Evolutionary conservation across 92 coral and sea anemone species (phyloP).

Genomic region (Phymanthus crucifer): DNA sequence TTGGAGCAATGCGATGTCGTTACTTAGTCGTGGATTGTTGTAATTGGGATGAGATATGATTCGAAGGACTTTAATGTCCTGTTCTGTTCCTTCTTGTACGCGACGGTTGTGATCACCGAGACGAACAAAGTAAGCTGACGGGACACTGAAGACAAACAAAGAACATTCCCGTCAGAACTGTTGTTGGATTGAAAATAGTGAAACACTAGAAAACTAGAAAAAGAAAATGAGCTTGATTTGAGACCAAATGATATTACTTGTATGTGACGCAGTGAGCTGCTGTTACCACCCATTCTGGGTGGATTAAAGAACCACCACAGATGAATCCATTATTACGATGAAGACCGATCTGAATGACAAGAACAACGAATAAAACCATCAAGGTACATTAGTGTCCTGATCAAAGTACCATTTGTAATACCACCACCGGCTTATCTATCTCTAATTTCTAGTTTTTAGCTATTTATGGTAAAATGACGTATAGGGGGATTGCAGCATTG

Average conservation of each 20-base stretch:
- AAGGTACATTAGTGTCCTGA: too few relatives aligned
- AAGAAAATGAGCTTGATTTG: too few relatives aligned
- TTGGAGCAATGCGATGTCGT: slow-evolving; percentile 67
- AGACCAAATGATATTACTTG: slow-evolving; percentile 1
- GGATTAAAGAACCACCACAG: slow-evolving; percentile 74
- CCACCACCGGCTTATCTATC: too few relatives aligned
- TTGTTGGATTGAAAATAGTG: neutral
- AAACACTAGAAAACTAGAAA: too few relatives aligned
- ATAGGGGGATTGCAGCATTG: too few relatives aligned
- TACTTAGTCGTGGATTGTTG: slow-evolving; percentile 50
- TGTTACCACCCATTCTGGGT: slow-evolving; percentile 63
- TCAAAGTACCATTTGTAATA: too few relatives aligned
- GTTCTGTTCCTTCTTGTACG: slow-evolving; percentile 62
- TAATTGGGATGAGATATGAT: slow-evolving; percentile 52
- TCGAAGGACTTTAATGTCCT: slow-evolving; percentile 48
- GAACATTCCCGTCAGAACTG: neutral
- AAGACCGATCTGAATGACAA: slow-evolving; percentile 57
- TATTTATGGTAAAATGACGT: too few relatives aligned
- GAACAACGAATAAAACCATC: too few relatives aligned
- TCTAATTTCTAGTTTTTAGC: too few relatives aligned
- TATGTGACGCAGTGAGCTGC: slow-evolving; percentile 76
- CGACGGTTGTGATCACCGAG: slow-evolving; percentile 79
- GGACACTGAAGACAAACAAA: slow-evolving; percentile 10
- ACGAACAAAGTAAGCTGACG: slow-evolving; percentile 44
- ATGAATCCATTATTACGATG: slow-evolving; percentile 54